A percentile compares a stretch with the other conserved stretches of the same genome.
Evolutionary conservation across 2,113 vertebrate species (phyloP).

Genomic region (Gymnarchus niloticus): DNA sequence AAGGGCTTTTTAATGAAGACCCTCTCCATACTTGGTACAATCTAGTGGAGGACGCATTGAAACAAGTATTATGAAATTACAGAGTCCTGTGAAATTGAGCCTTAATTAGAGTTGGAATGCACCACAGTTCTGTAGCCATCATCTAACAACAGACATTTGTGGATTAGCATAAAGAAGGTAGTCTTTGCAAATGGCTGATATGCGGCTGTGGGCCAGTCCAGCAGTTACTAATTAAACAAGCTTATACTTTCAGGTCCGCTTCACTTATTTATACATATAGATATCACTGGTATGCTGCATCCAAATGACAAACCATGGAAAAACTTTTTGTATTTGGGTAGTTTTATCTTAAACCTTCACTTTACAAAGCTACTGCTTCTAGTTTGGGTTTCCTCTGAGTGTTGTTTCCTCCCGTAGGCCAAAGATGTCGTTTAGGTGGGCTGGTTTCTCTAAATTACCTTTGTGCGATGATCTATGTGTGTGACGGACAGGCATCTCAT

Average conservation of each 20-base stretch:
- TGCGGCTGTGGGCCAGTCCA: neutral
- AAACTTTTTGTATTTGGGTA: neutral
- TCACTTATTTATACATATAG: neutral
- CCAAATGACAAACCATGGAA: neutral
- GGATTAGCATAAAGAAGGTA: neutral
- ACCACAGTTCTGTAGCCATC: neutral
- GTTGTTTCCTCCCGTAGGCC: neutral
- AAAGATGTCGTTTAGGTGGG: neutral
- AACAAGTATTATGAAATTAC: neutral
- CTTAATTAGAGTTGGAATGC: neutral
- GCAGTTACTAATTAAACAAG: neutral
- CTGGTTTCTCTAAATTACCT: neutral
- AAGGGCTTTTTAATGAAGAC: slow-evolving; percentile 12
- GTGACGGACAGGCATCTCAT: too few relatives aligned
- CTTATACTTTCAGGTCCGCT: neutral
- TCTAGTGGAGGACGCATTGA: neutral
- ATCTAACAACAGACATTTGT: neutral
- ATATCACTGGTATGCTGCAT: neutral
- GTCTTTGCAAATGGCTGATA: neutral
- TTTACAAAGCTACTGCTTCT: neutral
- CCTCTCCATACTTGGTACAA: neutral
- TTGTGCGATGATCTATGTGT: neutral
- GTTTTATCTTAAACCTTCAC: neutral
- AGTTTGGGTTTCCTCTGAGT: neutral
- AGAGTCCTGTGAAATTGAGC: neutral